These are phyloP conservation scores for Epinotia demarniana DNA, from an alignment of 2,888 invertebrate species.

Conservation along the genomic window DNA sequence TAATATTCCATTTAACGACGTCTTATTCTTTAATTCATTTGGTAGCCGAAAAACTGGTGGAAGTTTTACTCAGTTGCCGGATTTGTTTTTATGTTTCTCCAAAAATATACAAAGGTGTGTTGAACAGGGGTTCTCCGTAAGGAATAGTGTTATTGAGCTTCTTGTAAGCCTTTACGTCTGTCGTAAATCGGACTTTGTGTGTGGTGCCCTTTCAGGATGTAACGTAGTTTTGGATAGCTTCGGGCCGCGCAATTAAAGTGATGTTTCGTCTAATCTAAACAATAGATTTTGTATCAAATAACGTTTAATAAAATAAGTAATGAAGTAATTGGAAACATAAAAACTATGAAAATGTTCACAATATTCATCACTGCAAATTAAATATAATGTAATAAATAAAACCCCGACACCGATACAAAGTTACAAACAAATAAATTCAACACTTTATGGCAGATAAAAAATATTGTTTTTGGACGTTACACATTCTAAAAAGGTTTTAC, in stretches of 20 bases:
- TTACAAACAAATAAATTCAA: conserved; percentile 61
- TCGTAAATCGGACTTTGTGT: conserved; percentile 58
- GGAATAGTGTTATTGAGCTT: conserved; percentile 55
- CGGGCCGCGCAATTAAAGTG: neutral
- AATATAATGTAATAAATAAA: conserved; percentile 40
- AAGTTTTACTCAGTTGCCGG: conserved; percentile 37
- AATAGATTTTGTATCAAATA: too few relatives aligned
- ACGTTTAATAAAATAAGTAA: too few relatives aligned
- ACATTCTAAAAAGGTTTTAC: conserved; percentile 68
- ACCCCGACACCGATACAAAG: conserved; percentile 48
- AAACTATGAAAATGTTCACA: neutral
- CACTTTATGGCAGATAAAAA: conserved; percentile 62
- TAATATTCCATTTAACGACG: conserved; percentile 43
- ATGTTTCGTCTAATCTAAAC: neutral
- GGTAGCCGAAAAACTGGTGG: conserved; percentile 43
- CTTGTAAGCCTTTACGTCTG: conserved; percentile 70
- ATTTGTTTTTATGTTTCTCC: conserved; percentile 52
- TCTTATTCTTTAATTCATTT: conserved; percentile 33
- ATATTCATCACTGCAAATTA: conserved; percentile 3
- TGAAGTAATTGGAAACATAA: neutral
- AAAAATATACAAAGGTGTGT: conserved; percentile 59
- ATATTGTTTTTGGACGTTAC: conserved; percentile 66
- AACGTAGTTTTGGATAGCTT: conserved; percentile 26
- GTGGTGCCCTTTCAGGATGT: conserved; percentile 51
- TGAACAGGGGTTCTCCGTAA: conserved; percentile 43